These are phyloP conservation scores for Tetranychus truncatus DNA, from an alignment of 2,888 invertebrate species.

Conservation along the genomic window DNA sequence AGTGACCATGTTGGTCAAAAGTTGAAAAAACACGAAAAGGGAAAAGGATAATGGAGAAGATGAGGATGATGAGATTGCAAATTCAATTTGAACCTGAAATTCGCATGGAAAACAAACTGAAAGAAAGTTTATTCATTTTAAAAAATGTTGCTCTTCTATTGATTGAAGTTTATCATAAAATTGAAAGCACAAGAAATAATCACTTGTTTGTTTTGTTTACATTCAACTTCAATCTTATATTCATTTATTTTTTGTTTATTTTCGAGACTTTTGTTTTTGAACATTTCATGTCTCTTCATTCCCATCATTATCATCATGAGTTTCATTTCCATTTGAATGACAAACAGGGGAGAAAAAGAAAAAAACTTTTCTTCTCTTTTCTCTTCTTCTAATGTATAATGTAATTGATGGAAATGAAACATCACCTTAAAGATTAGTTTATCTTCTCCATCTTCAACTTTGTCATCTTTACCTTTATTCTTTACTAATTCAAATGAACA, in stretches of 20 bases:
- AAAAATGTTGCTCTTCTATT: not conserved
- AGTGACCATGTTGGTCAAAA: not conserved
- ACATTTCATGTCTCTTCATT: not conserved
- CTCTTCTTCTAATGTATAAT: not conserved
- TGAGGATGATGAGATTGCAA: not conserved
- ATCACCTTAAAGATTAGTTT: no score
- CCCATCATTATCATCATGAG: not conserved
- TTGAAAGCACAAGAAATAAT: not conserved
- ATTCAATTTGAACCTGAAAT: not conserved
- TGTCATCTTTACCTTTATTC: no score
- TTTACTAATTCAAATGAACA: no score
- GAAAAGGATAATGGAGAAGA: not conserved
- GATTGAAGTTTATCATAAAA: not conserved
- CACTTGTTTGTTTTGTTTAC: no score
- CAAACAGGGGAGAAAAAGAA: no score
- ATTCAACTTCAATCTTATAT: no score
- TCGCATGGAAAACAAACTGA: not conserved
- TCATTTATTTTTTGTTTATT: no score
- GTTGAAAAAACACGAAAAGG: not conserved
- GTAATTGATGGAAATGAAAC: not conserved
- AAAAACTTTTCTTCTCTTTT: not conserved
- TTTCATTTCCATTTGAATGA: not conserved
- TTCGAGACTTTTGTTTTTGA: not conserved
- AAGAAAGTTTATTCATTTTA: not conserved
- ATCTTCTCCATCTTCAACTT: no score